A percentile compares a stretch with the other conserved stretches of the same genome.
Evolutionary conservation across 2,113 vertebrate species (phyloP).

Genomic region (Thalassoma bifasciatum): DNA sequence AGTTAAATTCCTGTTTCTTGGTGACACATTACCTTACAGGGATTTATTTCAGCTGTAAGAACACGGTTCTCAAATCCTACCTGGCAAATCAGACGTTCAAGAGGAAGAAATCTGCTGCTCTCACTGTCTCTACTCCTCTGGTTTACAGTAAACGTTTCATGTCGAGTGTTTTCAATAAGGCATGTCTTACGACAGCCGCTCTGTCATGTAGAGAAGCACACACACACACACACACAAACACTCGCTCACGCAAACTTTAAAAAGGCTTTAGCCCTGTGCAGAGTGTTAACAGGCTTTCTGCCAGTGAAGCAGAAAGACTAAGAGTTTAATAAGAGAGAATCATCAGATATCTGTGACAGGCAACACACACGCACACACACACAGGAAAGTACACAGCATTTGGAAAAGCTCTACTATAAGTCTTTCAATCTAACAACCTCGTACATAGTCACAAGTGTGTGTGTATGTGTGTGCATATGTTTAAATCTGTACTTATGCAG

Average conservation of each 20-base stretch:
- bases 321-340: constrained; percentile 59
- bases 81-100: not conserved
- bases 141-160: constrained; percentile 15
- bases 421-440: constrained; percentile 18
- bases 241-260: constrained; percentile 9
- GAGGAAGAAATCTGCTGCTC: not conserved
- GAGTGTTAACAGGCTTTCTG: constrained; percentile 48
- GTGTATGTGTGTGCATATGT: not conserved
- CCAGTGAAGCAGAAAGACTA: constrained; percentile 51
- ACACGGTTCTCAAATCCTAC: constrained; percentile 14
- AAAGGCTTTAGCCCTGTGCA: constrained; percentile 2
- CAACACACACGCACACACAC: constrained; percentile 34
- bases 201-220: constrained; percentile 19
- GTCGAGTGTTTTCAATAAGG: constrained; percentile 48
- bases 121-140: not conserved
- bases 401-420: constrained; percentile 12
- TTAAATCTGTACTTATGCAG: not conserved
- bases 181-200: constrained; percentile 36
- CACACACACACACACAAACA: constrained; percentile 8
- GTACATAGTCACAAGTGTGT: constrained; percentile 3
- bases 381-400: constrained; percentile 15
- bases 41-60: not conserved
- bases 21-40: constrained; percentile 17
- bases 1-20: not conserved
- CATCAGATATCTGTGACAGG: constrained; percentile 52